Evolutionary conservation across 2,797 vertebrate genomes (phyloP).

Genomic region (Acanthornis magna): DNA sequence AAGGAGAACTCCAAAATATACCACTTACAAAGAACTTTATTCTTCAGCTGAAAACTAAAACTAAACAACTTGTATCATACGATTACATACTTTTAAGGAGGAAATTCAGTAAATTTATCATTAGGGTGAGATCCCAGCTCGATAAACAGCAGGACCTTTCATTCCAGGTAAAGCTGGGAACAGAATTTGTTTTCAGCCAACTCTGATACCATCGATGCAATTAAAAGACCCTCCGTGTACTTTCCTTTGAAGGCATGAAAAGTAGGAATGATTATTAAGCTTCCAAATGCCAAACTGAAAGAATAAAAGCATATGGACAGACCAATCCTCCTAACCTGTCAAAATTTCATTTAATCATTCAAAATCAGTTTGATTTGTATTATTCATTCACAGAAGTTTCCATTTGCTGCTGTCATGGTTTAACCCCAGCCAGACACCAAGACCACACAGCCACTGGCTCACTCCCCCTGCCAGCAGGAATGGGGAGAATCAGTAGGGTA

Average conservation of each 20-base stretch:
- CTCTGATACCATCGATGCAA: neutral
- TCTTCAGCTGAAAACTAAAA: neutral
- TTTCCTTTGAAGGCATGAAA: neutral
- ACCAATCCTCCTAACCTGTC: neutral
- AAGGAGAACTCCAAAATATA: neutral
- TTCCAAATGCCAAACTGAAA: neutral
- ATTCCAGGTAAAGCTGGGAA: neutral
- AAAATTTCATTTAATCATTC: neutral
- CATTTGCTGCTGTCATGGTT: neutral
- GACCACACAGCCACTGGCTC: fast-evolving
- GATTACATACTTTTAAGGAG: neutral
- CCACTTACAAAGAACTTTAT: neutral
- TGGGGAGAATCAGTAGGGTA: too few relatives aligned
- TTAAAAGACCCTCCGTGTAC: neutral
- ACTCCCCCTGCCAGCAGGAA: neutral
- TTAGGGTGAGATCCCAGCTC: neutral
- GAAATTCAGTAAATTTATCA: neutral
- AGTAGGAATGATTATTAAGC: neutral
- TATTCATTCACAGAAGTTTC: neutral
- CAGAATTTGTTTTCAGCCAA: neutral
- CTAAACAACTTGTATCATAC: neutral
- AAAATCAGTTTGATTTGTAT: neutral
- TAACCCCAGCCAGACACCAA: neutral
- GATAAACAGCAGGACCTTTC: neutral
- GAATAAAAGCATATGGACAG: neutral